Evolutionary conservation across 2,797 vertebrate species (phyloP).

Genomic region (Bucorvus abyssinicus): DNA sequence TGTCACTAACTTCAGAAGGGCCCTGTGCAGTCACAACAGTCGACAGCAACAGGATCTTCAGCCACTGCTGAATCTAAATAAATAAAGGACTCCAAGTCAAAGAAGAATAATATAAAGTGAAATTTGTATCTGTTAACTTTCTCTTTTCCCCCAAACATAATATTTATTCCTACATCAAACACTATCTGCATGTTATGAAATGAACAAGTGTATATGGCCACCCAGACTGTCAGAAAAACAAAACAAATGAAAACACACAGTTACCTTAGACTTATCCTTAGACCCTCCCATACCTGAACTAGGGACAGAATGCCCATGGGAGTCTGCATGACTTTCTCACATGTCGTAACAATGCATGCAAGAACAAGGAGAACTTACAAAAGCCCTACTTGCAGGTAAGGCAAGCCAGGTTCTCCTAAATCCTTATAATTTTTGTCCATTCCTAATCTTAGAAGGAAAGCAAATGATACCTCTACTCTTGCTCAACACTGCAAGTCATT

Average conservation of each 20-base stretch:
- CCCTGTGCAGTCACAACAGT: neutral
- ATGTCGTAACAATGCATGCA: accelerated
- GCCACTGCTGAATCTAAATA: neutral
- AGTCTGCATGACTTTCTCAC: neutral
- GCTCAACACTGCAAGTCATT: neutral
- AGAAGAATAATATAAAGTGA: neutral
- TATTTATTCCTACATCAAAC: neutral
- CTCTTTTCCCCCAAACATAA: neutral
- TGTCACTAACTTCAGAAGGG: accelerated
- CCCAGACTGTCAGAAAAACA: neutral
- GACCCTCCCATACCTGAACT: neutral
- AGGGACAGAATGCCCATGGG: accelerated
- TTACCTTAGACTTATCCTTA: neutral
- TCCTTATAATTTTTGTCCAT: neutral
- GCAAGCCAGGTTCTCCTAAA: neutral
- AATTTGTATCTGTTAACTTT: neutral
- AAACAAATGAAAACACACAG: neutral
- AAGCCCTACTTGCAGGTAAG: neutral
- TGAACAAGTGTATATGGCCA: neutral
- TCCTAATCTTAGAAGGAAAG: neutral
- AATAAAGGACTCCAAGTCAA: neutral
- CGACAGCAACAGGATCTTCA: neutral
- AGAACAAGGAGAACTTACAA: accelerated
- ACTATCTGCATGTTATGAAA: neutral
- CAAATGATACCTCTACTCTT: neutral